These are phyloP conservation scores for Telmatherina bonti DNA, from an alignment of 2,797 vertebrate genomes.

Conservation along the genomic window DNA sequence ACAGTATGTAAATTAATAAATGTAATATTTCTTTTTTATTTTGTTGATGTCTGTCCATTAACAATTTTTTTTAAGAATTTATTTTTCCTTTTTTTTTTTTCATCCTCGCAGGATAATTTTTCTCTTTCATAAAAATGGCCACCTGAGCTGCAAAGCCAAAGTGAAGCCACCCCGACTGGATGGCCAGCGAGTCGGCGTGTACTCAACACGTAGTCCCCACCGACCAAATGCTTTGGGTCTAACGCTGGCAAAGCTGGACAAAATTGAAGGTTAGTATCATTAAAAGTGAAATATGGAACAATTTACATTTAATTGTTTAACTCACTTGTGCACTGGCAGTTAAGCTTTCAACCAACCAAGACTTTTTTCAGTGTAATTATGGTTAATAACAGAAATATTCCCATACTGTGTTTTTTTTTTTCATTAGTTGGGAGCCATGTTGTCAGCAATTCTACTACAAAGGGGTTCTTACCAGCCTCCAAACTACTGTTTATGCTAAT, in stretches of 20 bases:
- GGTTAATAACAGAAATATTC: too few species aligned
- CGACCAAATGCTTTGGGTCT: slow-evolving; percentile 90
- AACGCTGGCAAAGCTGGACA: slow-evolving; percentile 88
- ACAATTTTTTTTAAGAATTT: neutral
- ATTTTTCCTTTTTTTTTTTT: slow-evolving; percentile 6
- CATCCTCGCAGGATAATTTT: slow-evolving; percentile 87
- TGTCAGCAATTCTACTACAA: too few species aligned
- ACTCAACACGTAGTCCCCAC: slow-evolving; percentile 91
- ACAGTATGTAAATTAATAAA: too few species aligned
- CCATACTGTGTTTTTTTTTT: too few species aligned
- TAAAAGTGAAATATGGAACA: neutral
- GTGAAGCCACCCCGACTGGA: slow-evolving; percentile 91
- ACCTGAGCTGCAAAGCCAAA: slow-evolving; percentile 89
- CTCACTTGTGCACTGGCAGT: neutral
- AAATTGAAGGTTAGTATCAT: slow-evolving; percentile 81
- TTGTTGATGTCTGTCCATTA: neutral
- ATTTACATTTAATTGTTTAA: neutral
- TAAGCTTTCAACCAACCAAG: neutral
- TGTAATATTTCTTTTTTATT: neutral
- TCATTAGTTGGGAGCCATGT: too few species aligned
- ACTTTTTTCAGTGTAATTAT: too few species aligned
- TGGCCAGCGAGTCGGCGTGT: slow-evolving; percentile 88
- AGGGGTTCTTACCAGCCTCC: too few species aligned
- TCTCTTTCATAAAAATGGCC: slow-evolving; percentile 92
- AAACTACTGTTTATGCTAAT: too few species aligned